Evolutionary conservation across 2,113 vertebrate genomes (phyloP), one percentile per base, ranked within the genome.

Genomic region (Corythoichthys haematopterus): DNA sequence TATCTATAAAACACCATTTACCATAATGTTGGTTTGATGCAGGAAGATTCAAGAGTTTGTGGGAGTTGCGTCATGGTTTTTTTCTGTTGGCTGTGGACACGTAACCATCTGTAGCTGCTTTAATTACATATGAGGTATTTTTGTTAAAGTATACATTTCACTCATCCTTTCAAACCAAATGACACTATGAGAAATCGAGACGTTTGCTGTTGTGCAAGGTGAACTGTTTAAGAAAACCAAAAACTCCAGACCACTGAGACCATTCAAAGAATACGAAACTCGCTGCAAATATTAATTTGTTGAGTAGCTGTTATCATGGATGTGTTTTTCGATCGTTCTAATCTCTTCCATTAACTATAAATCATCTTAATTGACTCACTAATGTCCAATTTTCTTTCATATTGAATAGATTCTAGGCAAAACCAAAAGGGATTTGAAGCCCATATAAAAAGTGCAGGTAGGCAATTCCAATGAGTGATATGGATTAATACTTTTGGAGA

Each of bases 261-360:
- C 60, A 77, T 81, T 47, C 40, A 8, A 66, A 78, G 67, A 81
- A 88, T 80, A 67, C 53, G 61, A 80, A 82, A 85, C 76, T 78
- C 71, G 76, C 64, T 15, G 80, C 68, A 64, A 63, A 62, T 75
- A 68, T 67, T 81, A 66, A 79, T 77, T 68, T 43, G 14, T 28
- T 28, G 20, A 28, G 20, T 28, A 28, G 20, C 20, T 28, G 20
- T 28, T 28, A 28, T 28, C 20, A 28, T 28, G 20, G 20, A 28
- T 28, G 20, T 28, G 20, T 28, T 28, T 28, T 28, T 28, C 20
- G 20, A 28, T 28, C 20, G 20, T 20, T 2, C 11, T 14, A 68
- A 72, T 47, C 59, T 66, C 33, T 33, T 13, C 8, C 2, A 9
- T 60, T 43, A 38, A 61, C 35, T 1, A 36, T 5, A 38, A 61